Conservation (phyloP, 2,888 invertebrate species). For the Hermaeophaga mercurialis region DNA sequence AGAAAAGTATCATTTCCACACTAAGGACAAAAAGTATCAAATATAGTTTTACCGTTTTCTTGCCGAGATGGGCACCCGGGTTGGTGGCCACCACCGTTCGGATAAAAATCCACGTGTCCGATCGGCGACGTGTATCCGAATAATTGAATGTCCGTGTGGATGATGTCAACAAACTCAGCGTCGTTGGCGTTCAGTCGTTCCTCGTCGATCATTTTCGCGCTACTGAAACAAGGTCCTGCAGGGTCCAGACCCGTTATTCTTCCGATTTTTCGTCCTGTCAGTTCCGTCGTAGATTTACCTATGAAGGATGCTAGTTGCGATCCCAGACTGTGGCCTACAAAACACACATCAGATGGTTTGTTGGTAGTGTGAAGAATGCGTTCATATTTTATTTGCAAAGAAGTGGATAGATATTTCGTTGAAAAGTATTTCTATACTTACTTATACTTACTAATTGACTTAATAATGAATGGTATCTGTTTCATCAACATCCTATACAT, state of each 20-base stretch:
- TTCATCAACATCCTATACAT: too few species aligned
- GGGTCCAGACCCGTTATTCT: slow-evolving; percentile 60
- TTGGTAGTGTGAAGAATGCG: too few species aligned
- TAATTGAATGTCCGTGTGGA: slow-evolving; percentile 73
- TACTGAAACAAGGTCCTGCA: slow-evolving; percentile 53
- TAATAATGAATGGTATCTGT: too few species aligned
- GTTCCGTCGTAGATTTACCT: slow-evolving; percentile 41
- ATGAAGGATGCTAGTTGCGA: slow-evolving; percentile 45
- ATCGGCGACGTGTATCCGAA: slow-evolving; percentile 65
- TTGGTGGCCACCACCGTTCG: slow-evolving; percentile 72
- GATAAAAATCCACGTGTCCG: slow-evolving; percentile 78
- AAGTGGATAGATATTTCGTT: too few species aligned
- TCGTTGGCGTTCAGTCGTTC: slow-evolving; percentile 71
- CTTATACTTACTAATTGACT: too few species aligned
- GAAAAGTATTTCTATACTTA: too few species aligned
- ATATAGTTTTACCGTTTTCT: slow-evolving; percentile 41
- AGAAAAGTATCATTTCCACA: too few species aligned
- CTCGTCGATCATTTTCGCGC: slow-evolving; percentile 39
- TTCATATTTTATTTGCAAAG: too few species aligned
- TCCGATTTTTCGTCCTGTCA: slow-evolving; percentile 50
- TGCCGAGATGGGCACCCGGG: slow-evolving; percentile 64
- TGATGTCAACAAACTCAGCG: slow-evolving; percentile 75
- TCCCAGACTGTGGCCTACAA: slow-evolving; percentile 49
- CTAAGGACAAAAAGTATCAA: too few species aligned
- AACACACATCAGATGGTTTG: too few species aligned